phyloP scores from a whole-genome alignment of 2,888 invertebrate species.

The Cantharis rustica region DNA sequence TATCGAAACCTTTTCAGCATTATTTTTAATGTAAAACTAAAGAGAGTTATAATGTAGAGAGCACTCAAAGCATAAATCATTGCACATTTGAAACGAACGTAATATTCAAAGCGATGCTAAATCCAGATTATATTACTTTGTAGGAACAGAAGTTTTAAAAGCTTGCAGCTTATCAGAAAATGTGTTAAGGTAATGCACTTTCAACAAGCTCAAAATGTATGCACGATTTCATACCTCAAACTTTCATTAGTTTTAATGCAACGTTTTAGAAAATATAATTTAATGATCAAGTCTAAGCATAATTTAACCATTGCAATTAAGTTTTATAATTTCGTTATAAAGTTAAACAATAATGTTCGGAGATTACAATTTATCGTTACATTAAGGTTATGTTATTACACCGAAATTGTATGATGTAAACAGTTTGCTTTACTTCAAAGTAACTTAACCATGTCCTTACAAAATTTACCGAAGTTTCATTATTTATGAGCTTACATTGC shows the following conservation, averaged over 20 bases:
- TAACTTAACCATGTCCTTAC: background rate
- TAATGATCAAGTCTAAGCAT: background rate
- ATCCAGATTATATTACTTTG: conserved; percentile 16
- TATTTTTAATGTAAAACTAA: background rate
- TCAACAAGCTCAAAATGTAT: background rate
- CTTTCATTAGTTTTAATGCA: background rate
- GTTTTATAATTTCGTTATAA: background rate
- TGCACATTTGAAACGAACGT: background rate
- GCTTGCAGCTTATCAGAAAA: background rate
- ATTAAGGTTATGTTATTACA: background rate
- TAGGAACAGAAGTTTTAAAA: conserved; percentile 10
- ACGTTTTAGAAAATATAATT: background rate
- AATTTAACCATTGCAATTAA: background rate
- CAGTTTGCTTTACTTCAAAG: background rate
- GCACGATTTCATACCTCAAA: background rate
- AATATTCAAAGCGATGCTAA: background rate
- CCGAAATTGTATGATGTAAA: background rate
- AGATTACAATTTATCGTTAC: background rate
- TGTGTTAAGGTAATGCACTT: background rate
- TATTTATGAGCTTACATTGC: conserved; percentile 6
- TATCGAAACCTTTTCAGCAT: background rate
- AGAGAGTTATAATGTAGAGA: background rate
- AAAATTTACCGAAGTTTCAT: conserved; percentile 2
- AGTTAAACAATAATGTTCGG: background rate
- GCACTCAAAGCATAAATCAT: background rate